Percentiles rank a stretch among this genome's conserved stretches.
Evolutionary conservation across 2,888 invertebrate species (phyloP).

Genomic region (Philereme vetulata): DNA sequence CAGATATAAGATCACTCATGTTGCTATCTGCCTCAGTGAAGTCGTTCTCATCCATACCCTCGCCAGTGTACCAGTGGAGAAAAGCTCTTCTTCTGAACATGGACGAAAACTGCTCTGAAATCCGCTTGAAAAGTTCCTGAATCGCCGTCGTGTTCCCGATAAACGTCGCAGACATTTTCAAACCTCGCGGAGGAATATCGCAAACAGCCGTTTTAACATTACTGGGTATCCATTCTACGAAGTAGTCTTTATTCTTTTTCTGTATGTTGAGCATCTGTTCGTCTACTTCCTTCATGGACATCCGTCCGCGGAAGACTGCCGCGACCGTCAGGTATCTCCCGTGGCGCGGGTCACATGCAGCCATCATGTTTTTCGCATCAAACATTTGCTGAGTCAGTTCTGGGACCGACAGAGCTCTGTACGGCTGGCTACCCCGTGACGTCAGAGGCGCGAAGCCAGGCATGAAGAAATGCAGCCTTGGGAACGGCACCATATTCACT

Average conservation of each 20-base stretch:
- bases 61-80: constrained; percentile 98
- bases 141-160: constrained; percentile 94
- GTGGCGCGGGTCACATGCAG: constrained; percentile 95
- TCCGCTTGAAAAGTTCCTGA: constrained; percentile 93
- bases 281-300: constrained; percentile 97
- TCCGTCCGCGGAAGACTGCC: constrained; percentile 93
- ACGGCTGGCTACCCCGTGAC: constrained; percentile 92
- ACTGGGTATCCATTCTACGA: constrained; percentile 91
- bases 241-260: constrained; percentile 89
- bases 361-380: constrained; percentile 98
- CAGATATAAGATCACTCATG: constrained; percentile 94
- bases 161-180: constrained; percentile 94
- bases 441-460: constrained; percentile 86
- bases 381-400: constrained; percentile 96
- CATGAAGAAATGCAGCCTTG: constrained; percentile 84
- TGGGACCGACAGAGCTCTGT: constrained; percentile 93
- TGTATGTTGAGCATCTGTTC: constrained; percentile 91
- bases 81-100: constrained; percentile 98
- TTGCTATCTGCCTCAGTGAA: constrained; percentile 97
- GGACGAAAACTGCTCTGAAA: constrained; percentile 92
- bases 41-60: constrained; percentile 98
- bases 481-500: constrained; percentile 88
- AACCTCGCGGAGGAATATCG: constrained; percentile 88
- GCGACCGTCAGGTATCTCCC: constrained; percentile 95
- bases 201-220: constrained; percentile 92